Conservation (phyloP, 92 coral and sea anemone species). For the Parazoanthus darwini region DNA sequence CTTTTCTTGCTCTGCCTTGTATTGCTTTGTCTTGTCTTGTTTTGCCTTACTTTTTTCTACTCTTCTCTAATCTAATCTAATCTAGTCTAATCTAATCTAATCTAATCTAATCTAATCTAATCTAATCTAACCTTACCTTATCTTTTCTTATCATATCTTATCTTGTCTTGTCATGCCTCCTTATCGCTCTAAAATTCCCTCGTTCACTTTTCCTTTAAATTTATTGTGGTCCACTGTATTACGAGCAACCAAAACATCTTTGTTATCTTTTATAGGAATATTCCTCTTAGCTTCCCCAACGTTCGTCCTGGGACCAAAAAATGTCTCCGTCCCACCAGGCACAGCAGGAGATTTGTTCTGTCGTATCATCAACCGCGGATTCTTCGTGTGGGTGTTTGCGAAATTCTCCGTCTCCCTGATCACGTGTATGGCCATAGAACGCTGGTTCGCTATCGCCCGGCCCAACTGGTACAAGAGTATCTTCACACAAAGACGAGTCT, state of each 20-base stretch:
- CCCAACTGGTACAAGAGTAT: not conserved
- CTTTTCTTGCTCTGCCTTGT: too few species aligned
- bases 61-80: too few species aligned
- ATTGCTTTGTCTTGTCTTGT: too few species aligned
- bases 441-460: constrained; percentile 27
- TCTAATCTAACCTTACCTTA: too few species aligned
- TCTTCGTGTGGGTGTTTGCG: constrained; percentile 31
- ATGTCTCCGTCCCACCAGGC: constrained; percentile 20
- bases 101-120: too few species aligned
- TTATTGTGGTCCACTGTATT: too few species aligned
- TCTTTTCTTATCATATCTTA: too few species aligned
- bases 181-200: too few species aligned
- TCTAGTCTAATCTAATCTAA: too few species aligned
- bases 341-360: constrained; percentile 16
- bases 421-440: constrained; percentile 34
- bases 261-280: not conserved
- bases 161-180: too few species aligned
- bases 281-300: constrained; percentile 28
- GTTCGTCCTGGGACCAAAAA: constrained; percentile 16
- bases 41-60: too few species aligned
- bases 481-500: constrained; percentile 10
- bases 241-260: not conserved
- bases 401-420: constrained; percentile 27
- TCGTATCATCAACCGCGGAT: constrained; percentile 26
- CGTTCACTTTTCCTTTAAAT: too few species aligned